Evolutionary conservation across 2,888 invertebrate species (phyloP), one percentile per base, ranked within the genome.

Genomic region (Nomada goodeniana): DNA sequence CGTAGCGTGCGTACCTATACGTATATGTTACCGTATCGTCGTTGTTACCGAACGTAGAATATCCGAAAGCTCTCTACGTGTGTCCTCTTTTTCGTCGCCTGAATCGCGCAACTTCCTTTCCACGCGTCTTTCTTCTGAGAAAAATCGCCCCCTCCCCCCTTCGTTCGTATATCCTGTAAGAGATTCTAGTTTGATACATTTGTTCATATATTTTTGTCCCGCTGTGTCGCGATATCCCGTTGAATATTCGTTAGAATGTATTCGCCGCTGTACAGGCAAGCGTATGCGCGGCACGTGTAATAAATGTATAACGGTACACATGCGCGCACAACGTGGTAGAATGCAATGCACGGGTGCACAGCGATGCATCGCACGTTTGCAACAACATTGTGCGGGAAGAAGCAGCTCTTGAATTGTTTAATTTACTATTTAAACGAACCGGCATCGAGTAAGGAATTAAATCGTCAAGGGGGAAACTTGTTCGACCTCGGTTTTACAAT

Each of bases 21-120:
- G n/a, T 77, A 65, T 86, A 63, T 76, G 78, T 86, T 75, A 83
- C 53, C 68, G 63, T 81, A 74, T 79, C 36, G 74, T 75, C 29
- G 72, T 83, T 77, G 83, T 76, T 80, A 68, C 29, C 53, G 65
- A 70, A 69, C 60, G 72, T 86, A 82, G 78, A 67, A 67, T 82
- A 71, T 57, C 63, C 52, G 71, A 71, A 71, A 74, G 60, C 59
- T 83, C 76, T 81, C 26, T 72, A 50, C 53, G 71, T 69, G 65
- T 69, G 61, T 57, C 61, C 71, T 72, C 55, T 69, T 76, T 76
- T 53, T 71, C 29, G 59, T 60, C 47, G 36, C 50, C 47, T 59
- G 29, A 29, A 47, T 70, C 47, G 29, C 20, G 10, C 9, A 13
- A 5, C 18, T 47, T 55, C 47, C 55, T 57, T 76, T 63, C 47